phyloP scores from a whole-genome alignment of 2,888 invertebrate genomes.

The Hyles lineata region DNA sequence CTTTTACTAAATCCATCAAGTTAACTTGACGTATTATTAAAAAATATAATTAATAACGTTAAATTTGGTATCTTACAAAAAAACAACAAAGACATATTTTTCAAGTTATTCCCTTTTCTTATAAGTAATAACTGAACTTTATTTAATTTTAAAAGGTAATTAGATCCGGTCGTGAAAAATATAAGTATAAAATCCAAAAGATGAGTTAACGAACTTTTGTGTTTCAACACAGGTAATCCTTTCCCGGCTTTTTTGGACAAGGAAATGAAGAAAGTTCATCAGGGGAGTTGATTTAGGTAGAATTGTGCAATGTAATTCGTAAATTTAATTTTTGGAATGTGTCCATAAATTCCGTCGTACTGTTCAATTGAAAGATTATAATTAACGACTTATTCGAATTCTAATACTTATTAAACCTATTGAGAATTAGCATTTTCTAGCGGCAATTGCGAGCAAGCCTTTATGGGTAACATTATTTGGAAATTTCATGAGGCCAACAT shows the following conservation, averaged over 20 bases:
- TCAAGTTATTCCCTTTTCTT: not conserved
- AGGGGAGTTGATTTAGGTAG: constrained; percentile 36
- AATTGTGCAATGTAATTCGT: constrained; percentile 31
- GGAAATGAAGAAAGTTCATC: constrained; percentile 50
- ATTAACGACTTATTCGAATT: not conserved
- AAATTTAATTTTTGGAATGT: not conserved
- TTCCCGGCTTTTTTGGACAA: constrained; percentile 31
- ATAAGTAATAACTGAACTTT: not conserved
- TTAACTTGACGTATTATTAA: not conserved
- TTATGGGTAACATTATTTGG: constrained; percentile 58
- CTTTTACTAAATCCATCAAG: not conserved
- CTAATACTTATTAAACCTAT: not conserved
- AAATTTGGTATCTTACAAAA: too few relatives aligned
- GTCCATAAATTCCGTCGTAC: not conserved
- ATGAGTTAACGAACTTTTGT: constrained; percentile 12
- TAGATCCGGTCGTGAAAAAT: constrained; percentile 2
- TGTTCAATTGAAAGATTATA: not conserved
- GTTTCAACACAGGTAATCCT: constrained; percentile 29
- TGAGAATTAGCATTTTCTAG: not conserved
- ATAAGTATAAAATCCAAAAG: constrained; percentile 21
- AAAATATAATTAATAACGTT: not conserved
- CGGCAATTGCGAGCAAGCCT: constrained; percentile 46
- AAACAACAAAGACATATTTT: not conserved
- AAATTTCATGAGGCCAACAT: constrained; percentile 55
- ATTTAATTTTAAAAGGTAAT: constrained; percentile 12